A percentile compares a stretch with the other conserved stretches of the same genome.
Conservation (phyloP, 2,888 invertebrate genomes). For the Caenorhabditis angaria region DNA sequence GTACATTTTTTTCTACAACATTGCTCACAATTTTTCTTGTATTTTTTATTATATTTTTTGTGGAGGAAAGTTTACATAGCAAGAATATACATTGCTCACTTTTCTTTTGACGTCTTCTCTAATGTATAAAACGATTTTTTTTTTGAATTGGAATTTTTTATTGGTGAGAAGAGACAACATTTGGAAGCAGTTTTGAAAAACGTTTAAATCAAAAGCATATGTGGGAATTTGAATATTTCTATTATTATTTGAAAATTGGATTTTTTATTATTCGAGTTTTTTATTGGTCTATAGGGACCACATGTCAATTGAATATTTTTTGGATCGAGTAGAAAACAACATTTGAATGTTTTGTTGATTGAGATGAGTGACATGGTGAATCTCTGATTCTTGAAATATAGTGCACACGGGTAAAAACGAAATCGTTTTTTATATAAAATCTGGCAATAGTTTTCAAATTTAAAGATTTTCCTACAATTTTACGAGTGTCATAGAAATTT, state of each 20-base stretch:
- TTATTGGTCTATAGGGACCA: not conserved
- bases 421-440: too few relatives aligned
- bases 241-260: not conserved
- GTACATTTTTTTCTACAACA: not conserved
- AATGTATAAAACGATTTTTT: conserved; percentile 1
- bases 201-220: not conserved
- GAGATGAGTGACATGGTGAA: too few relatives aligned
- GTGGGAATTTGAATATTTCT: not conserved
- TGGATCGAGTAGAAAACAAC: not conserved
- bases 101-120: not conserved
- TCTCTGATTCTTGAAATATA: too few relatives aligned
- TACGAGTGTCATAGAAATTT: not conserved
- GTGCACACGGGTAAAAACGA: too few relatives aligned
- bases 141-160: not conserved
- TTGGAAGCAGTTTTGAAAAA: not conserved
- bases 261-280: too few relatives aligned
- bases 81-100: not conserved
- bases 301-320: not conserved
- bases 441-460: too few relatives aligned
- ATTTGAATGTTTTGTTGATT: not conserved
- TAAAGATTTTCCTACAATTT: too few relatives aligned
- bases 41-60: not conserved
- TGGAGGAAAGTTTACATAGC: not conserved
- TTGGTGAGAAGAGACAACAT: not conserved
- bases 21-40: too few relatives aligned